A percentile compares a stretch with the other conserved stretches of the same genome.
These are phyloP conservation scores for Hylia prasina DNA, from an alignment of 2,113 vertebrate species.

Conservation along the genomic window DNA sequence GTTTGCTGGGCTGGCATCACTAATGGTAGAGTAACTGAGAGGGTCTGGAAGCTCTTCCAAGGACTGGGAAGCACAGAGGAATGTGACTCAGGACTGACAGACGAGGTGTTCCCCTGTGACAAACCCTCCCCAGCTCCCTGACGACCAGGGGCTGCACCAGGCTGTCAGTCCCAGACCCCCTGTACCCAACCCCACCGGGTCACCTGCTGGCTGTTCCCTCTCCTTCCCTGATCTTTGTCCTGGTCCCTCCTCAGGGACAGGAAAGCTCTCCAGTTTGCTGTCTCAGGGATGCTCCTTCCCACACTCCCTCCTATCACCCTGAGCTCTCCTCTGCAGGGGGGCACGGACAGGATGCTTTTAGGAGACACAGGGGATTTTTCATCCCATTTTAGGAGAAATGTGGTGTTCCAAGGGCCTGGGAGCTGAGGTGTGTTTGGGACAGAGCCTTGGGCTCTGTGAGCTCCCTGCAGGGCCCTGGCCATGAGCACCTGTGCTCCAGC, in stretches of 20 bases:
- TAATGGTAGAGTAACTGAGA: background rate
- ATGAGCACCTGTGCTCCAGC: fast-evolving
- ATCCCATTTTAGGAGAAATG: background rate
- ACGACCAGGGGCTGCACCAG: background rate
- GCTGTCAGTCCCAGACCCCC: too few relatives aligned
- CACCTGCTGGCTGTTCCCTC: background rate
- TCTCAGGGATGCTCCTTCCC: background rate
- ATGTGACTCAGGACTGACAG: background rate
- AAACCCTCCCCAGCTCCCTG: background rate
- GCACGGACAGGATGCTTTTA: background rate
- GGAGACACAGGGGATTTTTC: background rate
- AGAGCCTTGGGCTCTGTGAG: background rate
- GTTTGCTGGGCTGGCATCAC: background rate
- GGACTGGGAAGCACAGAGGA: background rate
- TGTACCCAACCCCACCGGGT: fast-evolving
- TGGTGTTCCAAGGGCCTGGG: background rate
- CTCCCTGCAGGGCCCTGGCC: background rate
- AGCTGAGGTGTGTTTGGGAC: background rate
- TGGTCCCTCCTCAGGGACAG: fast-evolving
- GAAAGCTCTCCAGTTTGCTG: background rate
- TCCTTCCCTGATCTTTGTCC: background rate
- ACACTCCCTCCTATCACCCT: background rate
- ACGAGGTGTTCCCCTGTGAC: background rate
- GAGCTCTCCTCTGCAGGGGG: background rate
- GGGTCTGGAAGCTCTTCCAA: background rate